Evolutionary conservation across 1,140 invertebrate genomes (phyloP).

Genomic region (Ctenoplectra terminalis): DNA sequence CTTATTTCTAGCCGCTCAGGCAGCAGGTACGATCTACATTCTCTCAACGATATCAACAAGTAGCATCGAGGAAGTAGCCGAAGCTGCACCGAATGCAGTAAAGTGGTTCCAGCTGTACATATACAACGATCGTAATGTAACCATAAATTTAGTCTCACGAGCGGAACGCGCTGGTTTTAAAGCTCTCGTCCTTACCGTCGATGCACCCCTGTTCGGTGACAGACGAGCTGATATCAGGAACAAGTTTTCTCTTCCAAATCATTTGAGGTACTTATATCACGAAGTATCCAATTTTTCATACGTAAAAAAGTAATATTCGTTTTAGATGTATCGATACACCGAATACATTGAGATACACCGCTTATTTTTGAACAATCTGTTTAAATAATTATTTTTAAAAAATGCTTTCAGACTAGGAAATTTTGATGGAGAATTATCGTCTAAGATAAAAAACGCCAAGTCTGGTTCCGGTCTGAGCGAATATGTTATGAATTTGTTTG

Average conservation of each 20-base stretch:
- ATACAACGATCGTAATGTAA: constrained; percentile 91
- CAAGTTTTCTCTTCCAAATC: constrained; percentile 91
- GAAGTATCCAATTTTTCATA: not conserved
- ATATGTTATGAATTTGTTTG: constrained; percentile 90
- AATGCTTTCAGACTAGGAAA: constrained; percentile 86
- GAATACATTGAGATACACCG: not conserved
- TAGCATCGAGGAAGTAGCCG: constrained; percentile 94
- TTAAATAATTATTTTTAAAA: not conserved
- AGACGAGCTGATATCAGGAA: constrained; percentile 92
- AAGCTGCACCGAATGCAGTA: constrained; percentile 88
- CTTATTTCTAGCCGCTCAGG: constrained; percentile 87
- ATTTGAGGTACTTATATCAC: constrained; percentile 86
- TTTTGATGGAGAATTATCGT: constrained; percentile 85
- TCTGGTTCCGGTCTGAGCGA: constrained; percentile 88
- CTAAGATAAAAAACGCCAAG: constrained; percentile 84
- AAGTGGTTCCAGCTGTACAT: constrained; percentile 97
- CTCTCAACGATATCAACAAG: constrained; percentile 94
- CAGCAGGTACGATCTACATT: constrained; percentile 89
- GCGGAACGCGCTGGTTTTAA: constrained; percentile 94
- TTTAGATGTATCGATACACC: not conserved
- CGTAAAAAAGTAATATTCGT: not conserved
- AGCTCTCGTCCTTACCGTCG: constrained; percentile 95
- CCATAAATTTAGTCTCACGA: constrained; percentile 88
- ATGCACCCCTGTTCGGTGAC: constrained; percentile 93
- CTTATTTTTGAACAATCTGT: constrained; percentile 4